Evolutionary conservation across 2,797 vertebrate species (phyloP).

Genomic region (Distichodus sexfasciatus): DNA sequence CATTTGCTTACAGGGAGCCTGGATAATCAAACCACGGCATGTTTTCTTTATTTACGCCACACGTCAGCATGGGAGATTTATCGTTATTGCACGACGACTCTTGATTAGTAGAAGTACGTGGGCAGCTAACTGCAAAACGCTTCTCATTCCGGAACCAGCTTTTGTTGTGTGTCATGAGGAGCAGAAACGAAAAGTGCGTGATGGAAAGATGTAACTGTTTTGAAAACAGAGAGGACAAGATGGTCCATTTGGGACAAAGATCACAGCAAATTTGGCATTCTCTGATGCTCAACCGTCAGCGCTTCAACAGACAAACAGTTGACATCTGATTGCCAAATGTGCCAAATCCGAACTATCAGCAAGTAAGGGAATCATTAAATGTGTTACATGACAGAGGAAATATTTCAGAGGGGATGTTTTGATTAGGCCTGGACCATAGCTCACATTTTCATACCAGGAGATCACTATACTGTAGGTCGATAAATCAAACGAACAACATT

Average conservation of each 20-base stretch:
- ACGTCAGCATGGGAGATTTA: constrained; percentile 56
- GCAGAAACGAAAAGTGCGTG: constrained; percentile 5
- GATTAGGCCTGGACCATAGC: constrained; percentile 28
- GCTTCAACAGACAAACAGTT: constrained; percentile 17
- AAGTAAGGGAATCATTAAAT: constrained; percentile 38
- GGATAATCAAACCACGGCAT: constrained; percentile 57
- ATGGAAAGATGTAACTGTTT: constrained; percentile 5
- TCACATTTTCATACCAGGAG: constrained; percentile 29
- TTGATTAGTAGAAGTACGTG: constrained; percentile 52
- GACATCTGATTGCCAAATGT: constrained; percentile 42
- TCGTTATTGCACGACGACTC: constrained; percentile 50
- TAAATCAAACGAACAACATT: constrained; percentile 29
- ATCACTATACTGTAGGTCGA: constrained; percentile 25
- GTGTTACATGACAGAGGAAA: constrained; percentile 25
- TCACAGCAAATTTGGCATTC: constrained; percentile 13
- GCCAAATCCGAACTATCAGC: constrained; percentile 6
- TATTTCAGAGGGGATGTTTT: constrained; percentile 12
- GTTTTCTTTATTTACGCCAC: constrained; percentile 60
- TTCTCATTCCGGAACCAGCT: constrained; percentile 35
- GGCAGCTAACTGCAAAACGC: constrained; percentile 43
- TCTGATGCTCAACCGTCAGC: constrained; percentile 20
- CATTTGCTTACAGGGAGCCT: constrained; percentile 52
- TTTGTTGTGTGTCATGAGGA: constrained; percentile 33
- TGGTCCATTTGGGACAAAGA: constrained; percentile 20
- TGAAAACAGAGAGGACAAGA: background rate